Conservation (phyloP, 2,797 vertebrate species). For the Lutjanus argentimaculatus region DNA sequence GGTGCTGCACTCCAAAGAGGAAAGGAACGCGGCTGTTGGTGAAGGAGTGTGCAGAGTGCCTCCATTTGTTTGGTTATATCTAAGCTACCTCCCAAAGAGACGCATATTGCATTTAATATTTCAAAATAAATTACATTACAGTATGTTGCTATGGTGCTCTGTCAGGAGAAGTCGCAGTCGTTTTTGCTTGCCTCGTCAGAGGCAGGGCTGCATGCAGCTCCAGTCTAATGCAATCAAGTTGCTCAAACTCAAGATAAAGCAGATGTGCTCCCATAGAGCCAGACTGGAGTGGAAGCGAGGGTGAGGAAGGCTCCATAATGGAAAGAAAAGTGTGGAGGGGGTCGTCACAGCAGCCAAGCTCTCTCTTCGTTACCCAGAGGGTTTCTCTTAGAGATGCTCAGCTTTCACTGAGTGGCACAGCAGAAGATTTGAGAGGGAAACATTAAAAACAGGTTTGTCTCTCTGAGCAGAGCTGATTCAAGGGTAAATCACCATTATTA, state of each 20-base stretch:
- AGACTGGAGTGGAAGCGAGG: slow-evolving; percentile 56
- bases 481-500: background rate
- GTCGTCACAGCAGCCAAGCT: slow-evolving; percentile 50
- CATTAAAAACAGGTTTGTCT: slow-evolving; percentile 31
- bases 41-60: slow-evolving; percentile 44
- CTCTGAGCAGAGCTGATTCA: slow-evolving; percentile 14
- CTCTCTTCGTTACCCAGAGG: slow-evolving; percentile 42
- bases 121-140: slow-evolving; percentile 86
- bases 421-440: slow-evolving; percentile 38
- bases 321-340: slow-evolving; percentile 43
- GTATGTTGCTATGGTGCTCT: slow-evolving; percentile 73
- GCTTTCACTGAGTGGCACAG: slow-evolving; percentile 12
- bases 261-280: slow-evolving; percentile 75
- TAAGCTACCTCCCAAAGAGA: slow-evolving; percentile 76
- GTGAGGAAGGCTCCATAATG: slow-evolving; percentile 62
- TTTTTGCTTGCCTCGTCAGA: slow-evolving; percentile 80
- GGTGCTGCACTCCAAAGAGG: slow-evolving; percentile 51
- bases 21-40: slow-evolving; percentile 47
- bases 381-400: slow-evolving; percentile 43
- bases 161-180: slow-evolving; percentile 80
- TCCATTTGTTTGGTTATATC: slow-evolving; percentile 73
- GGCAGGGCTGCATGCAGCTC: slow-evolving; percentile 69
- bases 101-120: slow-evolving; percentile 83
- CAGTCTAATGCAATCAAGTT: slow-evolving; percentile 85
- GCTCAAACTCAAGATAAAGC: slow-evolving; percentile 82